Evolutionary conservation across 2,113 vertebrate genomes (phyloP).

Genomic region (Raja brachyura): DNA sequence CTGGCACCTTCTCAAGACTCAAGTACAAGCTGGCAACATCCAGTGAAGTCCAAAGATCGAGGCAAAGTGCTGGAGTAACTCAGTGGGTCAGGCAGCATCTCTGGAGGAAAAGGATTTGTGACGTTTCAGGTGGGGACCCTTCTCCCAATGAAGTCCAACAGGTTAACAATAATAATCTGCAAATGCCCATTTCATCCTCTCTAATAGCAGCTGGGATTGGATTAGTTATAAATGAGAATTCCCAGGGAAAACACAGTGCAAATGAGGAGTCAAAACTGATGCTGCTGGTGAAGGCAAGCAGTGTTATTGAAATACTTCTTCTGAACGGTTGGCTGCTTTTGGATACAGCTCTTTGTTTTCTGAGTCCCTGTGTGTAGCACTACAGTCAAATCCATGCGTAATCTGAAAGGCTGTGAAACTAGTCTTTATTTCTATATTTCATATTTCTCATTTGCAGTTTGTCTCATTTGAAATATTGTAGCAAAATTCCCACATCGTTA

Average conservation of each 20-base stretch:
- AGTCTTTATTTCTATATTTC: background rate
- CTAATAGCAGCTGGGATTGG: background rate
- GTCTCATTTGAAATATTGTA: background rate
- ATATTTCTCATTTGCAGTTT: background rate
- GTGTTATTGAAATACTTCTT: background rate
- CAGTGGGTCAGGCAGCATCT: too few species aligned
- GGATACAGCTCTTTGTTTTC: background rate
- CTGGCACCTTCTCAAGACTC: background rate
- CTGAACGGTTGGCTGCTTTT: background rate
- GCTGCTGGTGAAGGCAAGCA: background rate
- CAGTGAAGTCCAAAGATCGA: background rate
- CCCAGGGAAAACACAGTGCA: background rate
- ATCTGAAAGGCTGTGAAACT: background rate
- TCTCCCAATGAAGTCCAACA: background rate
- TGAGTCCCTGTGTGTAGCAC: background rate
- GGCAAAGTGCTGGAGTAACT: too few species aligned
- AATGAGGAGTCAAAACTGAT: background rate
- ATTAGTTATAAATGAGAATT: background rate
- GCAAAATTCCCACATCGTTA: background rate
- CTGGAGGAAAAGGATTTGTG: too few species aligned
- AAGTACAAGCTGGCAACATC: background rate
- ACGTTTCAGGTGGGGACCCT: too few species aligned
- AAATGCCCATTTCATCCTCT: background rate
- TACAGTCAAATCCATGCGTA: background rate
- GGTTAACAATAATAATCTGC: conserved; percentile 4